These are phyloP conservation scores for Caenorhabditis inopinata DNA, from an alignment of 1,140 invertebrate genomes.

Conservation along the genomic window DNA sequence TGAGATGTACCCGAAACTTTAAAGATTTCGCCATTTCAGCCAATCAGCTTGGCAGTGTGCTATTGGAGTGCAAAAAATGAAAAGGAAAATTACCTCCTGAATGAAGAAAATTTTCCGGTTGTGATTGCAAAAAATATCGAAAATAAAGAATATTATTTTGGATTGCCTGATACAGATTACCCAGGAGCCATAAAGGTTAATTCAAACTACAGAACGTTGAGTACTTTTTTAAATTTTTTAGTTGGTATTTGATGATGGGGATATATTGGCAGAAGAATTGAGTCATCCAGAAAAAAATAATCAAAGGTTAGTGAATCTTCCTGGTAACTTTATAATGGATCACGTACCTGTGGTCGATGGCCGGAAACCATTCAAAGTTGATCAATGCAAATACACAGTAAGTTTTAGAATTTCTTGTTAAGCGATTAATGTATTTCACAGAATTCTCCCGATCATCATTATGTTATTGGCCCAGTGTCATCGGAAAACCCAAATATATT, in stretches of 20 bases:
- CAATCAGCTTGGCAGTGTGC: conserved; percentile 7
- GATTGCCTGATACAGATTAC: conserved; percentile 29
- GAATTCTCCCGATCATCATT: conserved; percentile 35
- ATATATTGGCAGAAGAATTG: not conserved
- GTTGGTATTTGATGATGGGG: conserved; percentile 20
- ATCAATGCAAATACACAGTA: conserved; percentile 42
- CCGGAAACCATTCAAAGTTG: not conserved
- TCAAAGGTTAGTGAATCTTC: conserved; percentile 3
- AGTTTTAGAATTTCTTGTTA: not conserved
- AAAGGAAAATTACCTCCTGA: not conserved
- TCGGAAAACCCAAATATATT: conserved; percentile 1
- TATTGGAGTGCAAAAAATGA: conserved; percentile 30
- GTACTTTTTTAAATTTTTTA: not conserved
- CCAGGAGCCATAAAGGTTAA: conserved; percentile 17
- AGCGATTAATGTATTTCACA: not conserved
- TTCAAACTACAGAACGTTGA: not conserved
- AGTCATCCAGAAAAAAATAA: not conserved
- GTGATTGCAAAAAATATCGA: not conserved
- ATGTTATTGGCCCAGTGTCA: conserved; percentile 10
- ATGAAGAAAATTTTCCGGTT: conserved; percentile 21
- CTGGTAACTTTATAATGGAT: conserved; percentile 23
- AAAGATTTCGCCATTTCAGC: conserved; percentile 28
- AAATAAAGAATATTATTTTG: not conserved
- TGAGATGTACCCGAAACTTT: not conserved
- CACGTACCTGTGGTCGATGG: conserved; percentile 30